These are phyloP conservation scores for Cryptoleucopteryx plumbea DNA, from an alignment of 2,113 vertebrate genomes.

Conservation along the genomic window DNA sequence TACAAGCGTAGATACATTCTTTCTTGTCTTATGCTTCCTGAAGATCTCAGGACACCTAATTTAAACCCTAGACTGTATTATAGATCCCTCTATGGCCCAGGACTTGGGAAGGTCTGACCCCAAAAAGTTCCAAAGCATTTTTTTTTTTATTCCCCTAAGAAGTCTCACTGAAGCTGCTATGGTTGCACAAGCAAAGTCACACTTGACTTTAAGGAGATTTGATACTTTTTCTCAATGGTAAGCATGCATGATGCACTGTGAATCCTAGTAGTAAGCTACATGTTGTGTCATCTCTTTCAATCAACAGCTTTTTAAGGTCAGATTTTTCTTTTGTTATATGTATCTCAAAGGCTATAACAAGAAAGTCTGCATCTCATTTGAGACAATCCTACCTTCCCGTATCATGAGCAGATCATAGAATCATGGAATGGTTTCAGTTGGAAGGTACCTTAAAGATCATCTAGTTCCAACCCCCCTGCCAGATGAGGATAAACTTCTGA, in stretches of 20 bases:
- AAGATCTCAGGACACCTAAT: conserved; percentile 8
- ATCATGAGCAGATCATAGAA: not conserved
- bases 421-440: not conserved
- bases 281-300: not conserved
- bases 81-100: not conserved
- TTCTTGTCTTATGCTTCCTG: not conserved
- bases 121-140: not conserved
- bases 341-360: not conserved
- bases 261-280: not conserved
- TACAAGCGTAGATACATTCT: not conserved
- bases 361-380: not conserved
- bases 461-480: not conserved
- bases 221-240: not conserved
- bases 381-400: not conserved
- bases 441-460: not conserved
- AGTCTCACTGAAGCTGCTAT: not conserved
- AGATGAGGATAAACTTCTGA: not conserved
- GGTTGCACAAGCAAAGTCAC: not conserved
- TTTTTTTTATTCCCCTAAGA: not conserved
- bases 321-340: not conserved
- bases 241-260: not conserved
- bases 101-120: not conserved
- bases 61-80: not conserved
- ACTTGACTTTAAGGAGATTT: not conserved
- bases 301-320: not conserved